Base-by-base conservation (phyloP, 2,888 invertebrate genomes). In the Athetis lepigone region DNA sequence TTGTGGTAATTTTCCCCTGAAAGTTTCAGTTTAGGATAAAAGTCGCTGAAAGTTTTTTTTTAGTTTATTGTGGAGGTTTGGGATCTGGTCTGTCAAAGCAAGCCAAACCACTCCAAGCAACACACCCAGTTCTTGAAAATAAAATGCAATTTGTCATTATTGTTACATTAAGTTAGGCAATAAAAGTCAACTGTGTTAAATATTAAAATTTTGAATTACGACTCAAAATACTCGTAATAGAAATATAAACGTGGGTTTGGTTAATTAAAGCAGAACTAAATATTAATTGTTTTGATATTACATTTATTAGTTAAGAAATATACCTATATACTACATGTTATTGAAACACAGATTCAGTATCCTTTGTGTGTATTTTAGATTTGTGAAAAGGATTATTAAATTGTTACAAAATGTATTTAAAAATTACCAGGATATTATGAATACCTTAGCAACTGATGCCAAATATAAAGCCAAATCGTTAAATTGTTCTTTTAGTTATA, bases 391-490 rank as follows among this genome's bases (percentile, higher is more conserved):
- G 0, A 33, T 46, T 40, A 5, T 13, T 16, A 13, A 42, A 40
- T 29, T 40, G 2, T 47, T 47, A n/a, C n/a, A n/a, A n/a, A n/a
- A n/a, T n/a, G n/a, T n/a, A n/a, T n/a, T n/a, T n/a, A n/a, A n/a
- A n/a, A 33, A 19, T 33, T 7, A 33, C 47, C 21, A 36, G 40
- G 59, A 16, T 45, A 51, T 47, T 36, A 37, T 45, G 18, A 57
- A 50, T 36, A 55, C 16, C 19, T 40, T 37, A 39, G 16, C 18
- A 65, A 58, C 37, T 45, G 51, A 78, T 70, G 80, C 80, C 75
- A 81, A 79, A 79, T 65, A 68, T 69, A 55, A 36, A 65, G 76
- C 79, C 76, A 79, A 80, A 70, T 70, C 47, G 25, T 60, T 56
- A 42, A 50, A 73, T 43, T 66, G 7, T 46, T 57, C 21, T 64